Conservation (phyloP, 2,113 vertebrate genomes). For the Perognathus longimembris region DNA sequence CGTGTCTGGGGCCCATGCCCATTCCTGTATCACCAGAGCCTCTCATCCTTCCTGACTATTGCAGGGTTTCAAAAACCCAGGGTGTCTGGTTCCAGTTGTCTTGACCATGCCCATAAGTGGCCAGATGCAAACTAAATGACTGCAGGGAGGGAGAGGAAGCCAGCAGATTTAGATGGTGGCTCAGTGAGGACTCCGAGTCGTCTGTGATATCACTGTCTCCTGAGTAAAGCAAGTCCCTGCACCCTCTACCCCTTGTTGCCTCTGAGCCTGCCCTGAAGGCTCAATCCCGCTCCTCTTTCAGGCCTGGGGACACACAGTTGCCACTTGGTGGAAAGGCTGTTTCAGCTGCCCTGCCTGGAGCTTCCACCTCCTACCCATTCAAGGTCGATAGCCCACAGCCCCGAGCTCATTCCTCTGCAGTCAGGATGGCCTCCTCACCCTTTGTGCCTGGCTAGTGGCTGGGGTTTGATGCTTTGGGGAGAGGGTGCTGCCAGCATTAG, state of each 20-base stretch:
- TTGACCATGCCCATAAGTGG: not conserved
- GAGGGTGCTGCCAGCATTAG: accelerated
- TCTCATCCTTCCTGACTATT: accelerated
- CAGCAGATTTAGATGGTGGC: not conserved
- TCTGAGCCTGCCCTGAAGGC: not conserved
- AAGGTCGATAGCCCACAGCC: not conserved
- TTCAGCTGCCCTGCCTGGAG: not conserved
- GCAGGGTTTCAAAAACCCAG: not conserved
- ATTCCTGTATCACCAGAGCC: not conserved
- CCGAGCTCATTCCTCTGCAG: not conserved
- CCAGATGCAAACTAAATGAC: not conserved
- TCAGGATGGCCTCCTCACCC: not conserved
- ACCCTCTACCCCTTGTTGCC: not conserved
- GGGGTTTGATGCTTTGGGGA: too few relatives aligned
- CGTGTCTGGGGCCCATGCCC: too few relatives aligned
- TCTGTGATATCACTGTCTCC: not conserved
- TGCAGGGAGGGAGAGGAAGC: too few relatives aligned
- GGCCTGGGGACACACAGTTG: not conserved
- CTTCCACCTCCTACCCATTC: not conserved
- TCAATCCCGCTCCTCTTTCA: not conserved
- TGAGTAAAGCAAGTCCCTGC: not conserved
- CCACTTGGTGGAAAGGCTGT: not conserved
- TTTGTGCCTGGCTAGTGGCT: not conserved
- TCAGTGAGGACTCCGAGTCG: not conserved
- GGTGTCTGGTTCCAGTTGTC: not conserved